Conservation (phyloP, 2,113 vertebrate species). For the Equus przewalskii region DNA sequence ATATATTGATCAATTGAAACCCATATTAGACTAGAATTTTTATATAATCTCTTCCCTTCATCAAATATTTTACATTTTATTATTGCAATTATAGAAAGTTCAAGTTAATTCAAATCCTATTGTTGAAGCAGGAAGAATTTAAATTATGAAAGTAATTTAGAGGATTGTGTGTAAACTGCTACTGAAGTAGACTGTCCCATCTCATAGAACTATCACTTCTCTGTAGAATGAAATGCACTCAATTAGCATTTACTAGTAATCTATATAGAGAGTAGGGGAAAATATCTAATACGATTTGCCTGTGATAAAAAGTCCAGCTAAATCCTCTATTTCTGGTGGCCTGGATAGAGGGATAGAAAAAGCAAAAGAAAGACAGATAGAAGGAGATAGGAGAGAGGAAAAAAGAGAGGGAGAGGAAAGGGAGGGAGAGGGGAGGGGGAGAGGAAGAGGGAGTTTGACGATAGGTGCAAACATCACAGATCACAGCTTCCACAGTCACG, state of each 20-base stretch:
- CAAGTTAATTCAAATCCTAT: neutral
- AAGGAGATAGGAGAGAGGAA: neutral
- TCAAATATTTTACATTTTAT: neutral
- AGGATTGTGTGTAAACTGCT: neutral
- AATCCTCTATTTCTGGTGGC: neutral
- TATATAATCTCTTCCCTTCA: neutral
- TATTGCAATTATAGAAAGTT: constrained; percentile 3
- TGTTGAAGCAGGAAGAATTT: neutral
- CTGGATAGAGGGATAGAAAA: neutral
- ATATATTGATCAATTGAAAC: constrained; percentile 22
- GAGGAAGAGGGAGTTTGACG: too few relatives aligned
- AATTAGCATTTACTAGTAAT: constrained; percentile 9
- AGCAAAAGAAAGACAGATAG: neutral
- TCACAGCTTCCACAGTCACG: neutral
- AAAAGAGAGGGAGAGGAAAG: neutral
- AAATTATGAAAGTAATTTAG: constrained; percentile 27
- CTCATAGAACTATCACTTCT: neutral
- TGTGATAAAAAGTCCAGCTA: neutral
- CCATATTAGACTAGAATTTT: neutral
- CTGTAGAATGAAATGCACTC: neutral
- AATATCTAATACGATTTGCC: neutral
- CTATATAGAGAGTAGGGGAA: neutral
- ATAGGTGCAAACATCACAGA: neutral
- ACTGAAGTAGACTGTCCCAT: neutral
- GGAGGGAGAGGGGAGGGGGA: neutral